Base-by-base conservation (phyloP, 2,113 vertebrate species). In the Anoura caudifer region DNA sequence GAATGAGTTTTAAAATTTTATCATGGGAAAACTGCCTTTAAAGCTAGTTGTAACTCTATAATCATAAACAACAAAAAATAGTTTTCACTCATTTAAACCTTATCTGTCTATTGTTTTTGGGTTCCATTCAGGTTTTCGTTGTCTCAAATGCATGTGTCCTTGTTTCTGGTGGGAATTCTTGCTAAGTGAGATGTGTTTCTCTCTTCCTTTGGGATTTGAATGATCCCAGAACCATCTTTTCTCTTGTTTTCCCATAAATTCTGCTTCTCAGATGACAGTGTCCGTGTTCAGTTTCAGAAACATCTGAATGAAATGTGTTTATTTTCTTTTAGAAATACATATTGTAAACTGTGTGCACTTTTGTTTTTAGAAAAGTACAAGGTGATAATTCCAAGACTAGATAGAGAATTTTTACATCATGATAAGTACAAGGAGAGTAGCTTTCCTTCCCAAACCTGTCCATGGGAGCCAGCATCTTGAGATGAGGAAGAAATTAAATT, bases 201-300 rank as follows among this genome's bases (percentile, higher is more conserved):
- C 0, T 1, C 91, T 98, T 98, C 98, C 98, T 98, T 97, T 98
- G 98, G 98, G 98, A 98, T 97, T 98, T 96, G 92, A 96, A 92
- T 54, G 24, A 81, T 95, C 96, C 98, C 97, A 96, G 96, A 97
- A 95, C 95, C 81, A 77, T 95, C 91, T 97, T 97, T 96, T 94
- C 38, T 92, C 89, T 96, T 90, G 61, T 75, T 82, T 90, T 38
- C 77, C 84, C 84, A 95, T 97, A 98, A 98, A 95, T 97, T 98
- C 97, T 97, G 85, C 96, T 98, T 91, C 97, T 98, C 81, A 95
- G 95, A 96, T 95, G 97, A 97, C 79, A 83, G 63, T 88, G 59
- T 94, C 54, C 5, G 26, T 81, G 38, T 92, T 96, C 81, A 36
- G 22, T 77, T 97, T 93, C 87, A 95, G 87, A 87, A 47, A 84